These are phyloP conservation scores for Drosophila kohkoa DNA, from an alignment of 1,140 invertebrate genomes.

Conservation along the genomic window DNA sequence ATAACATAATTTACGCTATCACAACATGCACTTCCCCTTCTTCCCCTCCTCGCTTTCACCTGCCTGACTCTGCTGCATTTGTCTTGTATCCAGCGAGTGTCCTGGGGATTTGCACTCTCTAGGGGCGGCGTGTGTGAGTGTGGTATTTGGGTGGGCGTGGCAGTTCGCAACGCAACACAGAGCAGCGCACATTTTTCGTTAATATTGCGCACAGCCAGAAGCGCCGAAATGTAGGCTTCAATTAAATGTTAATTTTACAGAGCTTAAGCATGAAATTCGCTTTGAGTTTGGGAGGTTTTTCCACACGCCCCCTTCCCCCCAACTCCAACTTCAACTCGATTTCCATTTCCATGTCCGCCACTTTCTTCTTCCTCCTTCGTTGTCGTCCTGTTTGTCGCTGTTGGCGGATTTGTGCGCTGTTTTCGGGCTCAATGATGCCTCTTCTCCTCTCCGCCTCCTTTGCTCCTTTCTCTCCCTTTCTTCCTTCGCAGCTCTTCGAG, in stretches of 20 bases:
- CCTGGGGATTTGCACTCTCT: constrained; percentile 37
- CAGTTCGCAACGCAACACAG: background rate
- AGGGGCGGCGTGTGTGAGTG: background rate
- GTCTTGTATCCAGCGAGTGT: constrained; percentile 29
- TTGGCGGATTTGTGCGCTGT: constrained; percentile 37
- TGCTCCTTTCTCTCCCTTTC: background rate
- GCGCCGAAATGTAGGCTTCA: constrained; percentile 80
- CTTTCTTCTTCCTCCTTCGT: background rate
- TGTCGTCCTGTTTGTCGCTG: constrained; percentile 28
- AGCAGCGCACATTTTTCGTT: constrained; percentile 37
- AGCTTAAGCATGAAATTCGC: constrained; percentile 82
- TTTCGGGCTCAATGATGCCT: constrained; percentile 15
- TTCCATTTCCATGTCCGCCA: background rate
- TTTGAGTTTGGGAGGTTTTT: constrained; percentile 23
- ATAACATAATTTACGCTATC: constrained; percentile 83
- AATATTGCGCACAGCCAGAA: constrained; percentile 55
- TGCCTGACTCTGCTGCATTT: constrained; percentile 46
- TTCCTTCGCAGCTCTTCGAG: constrained; percentile 1
- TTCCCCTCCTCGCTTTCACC: background rate
- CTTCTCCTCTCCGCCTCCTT: background rate
- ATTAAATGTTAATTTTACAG: constrained; percentile 84
- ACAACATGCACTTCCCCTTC: constrained; percentile 67
- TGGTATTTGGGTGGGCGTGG: constrained; percentile 13
- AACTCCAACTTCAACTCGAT: background rate
- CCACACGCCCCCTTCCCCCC: background rate